Base-by-base conservation (phyloP, 1,140 invertebrate genomes). In the Aphaenogaster floridana region DNA sequence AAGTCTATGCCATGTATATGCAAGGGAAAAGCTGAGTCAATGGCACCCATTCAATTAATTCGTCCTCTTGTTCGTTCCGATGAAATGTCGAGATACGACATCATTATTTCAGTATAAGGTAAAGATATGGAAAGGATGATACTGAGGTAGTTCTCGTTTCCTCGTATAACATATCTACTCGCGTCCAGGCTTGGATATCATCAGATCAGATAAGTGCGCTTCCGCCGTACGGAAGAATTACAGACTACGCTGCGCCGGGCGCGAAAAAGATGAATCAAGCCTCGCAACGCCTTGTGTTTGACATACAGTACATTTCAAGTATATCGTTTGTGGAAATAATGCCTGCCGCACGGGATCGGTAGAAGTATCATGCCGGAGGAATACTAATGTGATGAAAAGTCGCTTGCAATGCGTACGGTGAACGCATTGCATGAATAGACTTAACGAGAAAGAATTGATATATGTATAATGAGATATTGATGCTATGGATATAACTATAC, bases 221-320 rank as follows among this genome's bases (percentile, higher is more conserved):
- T 90, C 85, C 86, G 85, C 77, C 50, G 45, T 50, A 34, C 42
- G 48, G 54, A 69, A 72, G 42, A 74, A 61, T 90, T 90, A 90
- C 85, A 68, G 72, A 57, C 50, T 50, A 74, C 78, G 28, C 45
- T 52, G 66, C 45, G 39, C 39, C 28, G 84, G 76, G 85, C 34
- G 89, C 59, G 85, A 90, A 87, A 64, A 84, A 84, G 85, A 90
- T 83, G 88, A 87, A 87, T 87, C 72, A 36, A 34, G 52, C 21
- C 57, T 84, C 45, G 17, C 83, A 11, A 34, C 28, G 48, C 68
- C 66, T 76, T 45, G 39, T 76, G 52, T 74, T 90, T 90, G 80
- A 57, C 78, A 90, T 90, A 76, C 86, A 45, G 80, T 54, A n/a
- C 54, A 50, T 45, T 64, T 81, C 57, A 81, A 81, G 61, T 28